phyloP scores from a whole-genome alignment of 2,113 vertebrate species.

The Etheostoma spectabile region DNA sequence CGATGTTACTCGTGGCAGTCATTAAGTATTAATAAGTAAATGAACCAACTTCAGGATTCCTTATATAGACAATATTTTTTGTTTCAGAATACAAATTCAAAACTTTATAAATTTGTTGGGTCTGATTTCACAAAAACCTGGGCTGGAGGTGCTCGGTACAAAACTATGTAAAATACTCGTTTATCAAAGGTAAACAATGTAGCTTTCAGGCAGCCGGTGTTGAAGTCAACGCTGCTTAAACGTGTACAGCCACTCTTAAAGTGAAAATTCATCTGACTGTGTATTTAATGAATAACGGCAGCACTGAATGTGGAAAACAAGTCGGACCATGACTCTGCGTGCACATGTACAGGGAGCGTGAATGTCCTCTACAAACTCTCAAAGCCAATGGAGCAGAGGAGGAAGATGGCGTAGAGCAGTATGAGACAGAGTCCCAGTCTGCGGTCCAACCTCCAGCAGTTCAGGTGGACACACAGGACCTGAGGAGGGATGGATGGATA shows the following conservation, averaged over 20 bases:
- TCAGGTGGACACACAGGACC: slow-evolving; percentile 86
- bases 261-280: slow-evolving; percentile 27
- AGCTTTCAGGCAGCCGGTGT: slow-evolving; percentile 41
- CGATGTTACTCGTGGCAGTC: slow-evolving; percentile 67
- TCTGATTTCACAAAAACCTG: slow-evolving; percentile 55
- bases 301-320: slow-evolving; percentile 38
- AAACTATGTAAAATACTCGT: slow-evolving; percentile 76
- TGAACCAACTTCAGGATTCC: slow-evolving; percentile 53
- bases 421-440: slow-evolving; percentile 82
- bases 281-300: slow-evolving; percentile 39
- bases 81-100: slow-evolving; percentile 59
- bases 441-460: slow-evolving; percentile 85
- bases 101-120: slow-evolving; percentile 39
- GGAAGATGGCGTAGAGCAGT: slow-evolving; percentile 83
- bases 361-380: slow-evolving; percentile 75
- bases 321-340: not conserved
- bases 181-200: slow-evolving; percentile 73
- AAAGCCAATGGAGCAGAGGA: slow-evolving; percentile 84
- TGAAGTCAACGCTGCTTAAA: slow-evolving; percentile 31
- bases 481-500: slow-evolving; percentile 35
- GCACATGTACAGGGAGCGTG: not conserved
- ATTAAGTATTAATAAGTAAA: slow-evolving; percentile 52
- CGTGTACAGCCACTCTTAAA: slow-evolving; percentile 20
- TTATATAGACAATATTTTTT: slow-evolving; percentile 26
- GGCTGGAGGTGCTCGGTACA: slow-evolving; percentile 66